Evolutionary conservation across 2,113 vertebrate genomes (phyloP), one percentile per base, ranked within the genome.

Genomic region (Rhynchomys soricoides): DNA sequence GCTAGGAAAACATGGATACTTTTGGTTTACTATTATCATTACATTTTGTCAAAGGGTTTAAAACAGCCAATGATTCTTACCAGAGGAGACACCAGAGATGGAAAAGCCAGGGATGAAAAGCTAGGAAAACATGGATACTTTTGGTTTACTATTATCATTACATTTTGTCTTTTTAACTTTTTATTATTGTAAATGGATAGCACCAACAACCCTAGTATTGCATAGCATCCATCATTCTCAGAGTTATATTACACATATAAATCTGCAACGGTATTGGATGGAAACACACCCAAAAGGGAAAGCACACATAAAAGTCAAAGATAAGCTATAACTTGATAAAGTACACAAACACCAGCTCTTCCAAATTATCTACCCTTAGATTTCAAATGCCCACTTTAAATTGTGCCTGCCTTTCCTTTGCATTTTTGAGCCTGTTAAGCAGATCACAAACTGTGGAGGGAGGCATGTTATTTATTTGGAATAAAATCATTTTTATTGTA

Each of bases 111-210:
- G 85, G 89, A 88, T 79, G 71, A 93, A 91, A 83, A 94, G 79
- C 74, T 66, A 55, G 79, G 90, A 90, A 92, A 90, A 21, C 82
- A 59, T 5, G 91, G 73, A 55, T 89, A 57, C 86, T 85, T 94
- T 93, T 97, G 73, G 95, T 94, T 96, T 91, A 93, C 89, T 78
- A 96, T 97, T 95, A 97, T 86, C 92, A 95, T 97, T 96, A 93
- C 96, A 94, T 97, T 96, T 64, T 97, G 96, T 92, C 95, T 97
- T 96, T 97, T 97, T 97, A 97, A 95, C 95, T 97, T 96, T 97
- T 97, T 97, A 92, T 98, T 98, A 90, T 96, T 86, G 57, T 94
- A 90, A 97, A 97, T 97, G 83, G 89, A 97, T 96, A 89, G 91
- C 85, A 50, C 78, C 97, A 96, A 88, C 96, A 96, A 85, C 21